These are phyloP conservation scores for Pinna nobilis DNA, from an alignment of 1,140 invertebrate species.

Conservation along the genomic window DNA sequence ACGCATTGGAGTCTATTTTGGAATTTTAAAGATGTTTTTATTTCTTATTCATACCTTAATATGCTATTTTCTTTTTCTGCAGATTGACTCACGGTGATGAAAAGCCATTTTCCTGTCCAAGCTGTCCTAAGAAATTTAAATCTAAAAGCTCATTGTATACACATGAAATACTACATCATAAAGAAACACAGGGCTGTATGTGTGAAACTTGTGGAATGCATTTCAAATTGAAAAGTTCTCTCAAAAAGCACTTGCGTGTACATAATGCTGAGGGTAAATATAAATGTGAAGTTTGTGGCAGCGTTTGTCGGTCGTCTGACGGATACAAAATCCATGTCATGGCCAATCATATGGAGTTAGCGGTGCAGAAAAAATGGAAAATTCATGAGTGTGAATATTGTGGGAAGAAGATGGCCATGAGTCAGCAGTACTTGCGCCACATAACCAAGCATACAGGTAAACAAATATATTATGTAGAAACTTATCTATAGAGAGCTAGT, in stretches of 20 bases:
- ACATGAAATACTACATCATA: no score
- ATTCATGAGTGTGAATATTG: constrained; percentile 7
- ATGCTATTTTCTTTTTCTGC: constrained; percentile 1
- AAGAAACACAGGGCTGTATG: no score
- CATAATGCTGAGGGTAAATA: neutral
- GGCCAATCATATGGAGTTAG: constrained; percentile 5
- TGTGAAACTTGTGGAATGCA: constrained; percentile 7
- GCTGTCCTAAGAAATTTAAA: constrained; percentile 9
- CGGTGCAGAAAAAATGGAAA: constrained; percentile 3
- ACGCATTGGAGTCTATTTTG: no score
- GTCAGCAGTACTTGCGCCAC: constrained; percentile 9
- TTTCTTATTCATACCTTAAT: no score
- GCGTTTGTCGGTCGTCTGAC: neutral
- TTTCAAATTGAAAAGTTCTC: constrained; percentile 4
- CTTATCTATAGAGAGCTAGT: no score
- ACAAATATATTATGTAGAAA: no score
- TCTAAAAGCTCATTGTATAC: no score
- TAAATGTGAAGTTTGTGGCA: constrained; percentile 3
- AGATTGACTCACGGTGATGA: constrained; percentile 11
- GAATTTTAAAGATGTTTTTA: no score
- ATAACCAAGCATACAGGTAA: constrained; percentile 16
- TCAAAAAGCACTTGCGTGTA: constrained; percentile 2
- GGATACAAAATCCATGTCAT: constrained; percentile 15
- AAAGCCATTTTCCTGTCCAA: constrained; percentile 8
- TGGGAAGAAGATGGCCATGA: neutral